Conservation (phyloP, 2,888 invertebrate species). For the Caenorhabditis panamensis region DNA sequence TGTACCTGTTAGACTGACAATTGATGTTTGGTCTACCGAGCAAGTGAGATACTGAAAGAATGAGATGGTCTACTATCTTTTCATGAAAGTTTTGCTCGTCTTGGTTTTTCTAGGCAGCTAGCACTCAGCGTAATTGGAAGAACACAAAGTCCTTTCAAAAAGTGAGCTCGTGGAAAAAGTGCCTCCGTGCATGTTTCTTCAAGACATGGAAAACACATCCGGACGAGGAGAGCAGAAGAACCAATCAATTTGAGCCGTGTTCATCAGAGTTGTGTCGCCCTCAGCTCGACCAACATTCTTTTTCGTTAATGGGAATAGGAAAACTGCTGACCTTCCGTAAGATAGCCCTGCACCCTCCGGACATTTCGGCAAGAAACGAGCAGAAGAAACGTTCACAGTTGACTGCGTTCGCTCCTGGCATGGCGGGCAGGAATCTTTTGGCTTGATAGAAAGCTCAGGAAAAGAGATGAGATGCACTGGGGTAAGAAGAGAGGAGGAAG, state of each 20-base stretch:
- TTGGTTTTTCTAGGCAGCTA: not conserved
- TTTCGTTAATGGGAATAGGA: constrained; percentile 20
- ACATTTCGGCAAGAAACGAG: constrained; percentile 13
- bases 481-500: not conserved
- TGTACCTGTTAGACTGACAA: not conserved
- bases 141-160: constrained; percentile 15
- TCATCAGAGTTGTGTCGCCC: constrained; percentile 30
- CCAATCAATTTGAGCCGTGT: constrained; percentile 46
- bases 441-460: constrained; percentile 1
- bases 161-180: constrained; percentile 31
- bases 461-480: constrained; percentile 13
- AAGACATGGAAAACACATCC: constrained; percentile 40
- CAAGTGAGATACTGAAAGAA: not conserved
- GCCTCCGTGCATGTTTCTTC: constrained; percentile 37
- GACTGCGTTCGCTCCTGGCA: constrained; percentile 33
- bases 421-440: constrained; percentile 5
- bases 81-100: not conserved
- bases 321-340: not conserved
- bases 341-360: constrained; percentile 15
- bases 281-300: not conserved
- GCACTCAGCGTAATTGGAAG: constrained; percentile 31
- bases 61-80: not conserved
- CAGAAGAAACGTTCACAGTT: constrained; percentile 38
- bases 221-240: constrained; percentile 28
- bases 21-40: not conserved